phyloP scores from a whole-genome alignment of 2,113 vertebrate species.

The Callipepla californica region DNA sequence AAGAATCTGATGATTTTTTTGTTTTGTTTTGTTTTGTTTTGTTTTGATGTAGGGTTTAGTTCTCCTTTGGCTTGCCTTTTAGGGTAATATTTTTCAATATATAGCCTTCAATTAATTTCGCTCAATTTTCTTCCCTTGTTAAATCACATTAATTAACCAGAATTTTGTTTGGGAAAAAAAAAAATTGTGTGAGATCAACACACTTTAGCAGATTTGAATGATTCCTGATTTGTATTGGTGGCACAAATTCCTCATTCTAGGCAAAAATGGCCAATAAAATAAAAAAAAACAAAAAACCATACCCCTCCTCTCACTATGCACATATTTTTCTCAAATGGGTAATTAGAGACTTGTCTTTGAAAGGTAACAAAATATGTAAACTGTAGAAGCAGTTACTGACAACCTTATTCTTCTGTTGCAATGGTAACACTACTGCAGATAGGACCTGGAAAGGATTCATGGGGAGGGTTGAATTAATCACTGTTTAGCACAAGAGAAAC shows the following conservation, averaged over 20 bases:
- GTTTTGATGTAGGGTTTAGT: neutral
- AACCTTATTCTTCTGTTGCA: neutral
- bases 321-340: neutral
- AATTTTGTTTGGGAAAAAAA: neutral
- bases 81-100: neutral
- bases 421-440: neutral
- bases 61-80: neutral
- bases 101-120: neutral
- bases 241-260: fast-evolving
- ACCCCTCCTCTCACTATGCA: fast-evolving
- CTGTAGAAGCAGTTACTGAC: neutral
- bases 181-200: neutral
- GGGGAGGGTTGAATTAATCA: neutral
- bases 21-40: neutral
- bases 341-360: neutral
- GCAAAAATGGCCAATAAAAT: neutral
- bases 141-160: fast-evolving
- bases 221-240: neutral
- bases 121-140: neutral
- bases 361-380: fast-evolving
- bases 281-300: neutral
- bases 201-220: neutral
- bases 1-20: neutral
- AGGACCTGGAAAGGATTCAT: fast-evolving
- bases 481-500: neutral